Conservation (phyloP, 2,888 invertebrate species). For the Nomada flava region DNA sequence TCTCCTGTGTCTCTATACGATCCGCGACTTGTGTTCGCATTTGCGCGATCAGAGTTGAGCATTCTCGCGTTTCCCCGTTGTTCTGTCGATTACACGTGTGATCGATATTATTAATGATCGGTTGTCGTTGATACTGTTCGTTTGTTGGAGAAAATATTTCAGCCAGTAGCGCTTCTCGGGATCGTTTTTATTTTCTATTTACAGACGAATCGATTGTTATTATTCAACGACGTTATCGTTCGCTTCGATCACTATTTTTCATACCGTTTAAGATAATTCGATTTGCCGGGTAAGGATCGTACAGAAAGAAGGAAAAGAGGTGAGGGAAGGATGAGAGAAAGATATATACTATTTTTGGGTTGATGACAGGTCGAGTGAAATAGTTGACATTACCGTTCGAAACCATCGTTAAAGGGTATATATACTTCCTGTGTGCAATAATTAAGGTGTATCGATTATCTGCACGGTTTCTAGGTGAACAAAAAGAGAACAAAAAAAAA, state of each 20-base stretch:
- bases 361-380: slow-evolving; percentile 37
- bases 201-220: slow-evolving; percentile 30
- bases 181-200: slow-evolving; percentile 27
- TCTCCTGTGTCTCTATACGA: slow-evolving; percentile 55
- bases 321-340: background rate
- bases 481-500: background rate
- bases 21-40: slow-evolving; percentile 47
- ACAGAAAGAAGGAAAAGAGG: slow-evolving; percentile 2
- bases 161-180: background rate
- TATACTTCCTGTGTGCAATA: slow-evolving; percentile 69
- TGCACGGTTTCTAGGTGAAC: slow-evolving; percentile 66
- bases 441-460: slow-evolving; percentile 60
- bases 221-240: slow-evolving; percentile 10
- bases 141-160: slow-evolving; percentile 9
- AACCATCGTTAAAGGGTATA: slow-evolving; percentile 62
- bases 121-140: slow-evolving; percentile 14
- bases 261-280: slow-evolving; percentile 22
- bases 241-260: slow-evolving; percentile 33
- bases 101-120: slow-evolving; percentile 2
- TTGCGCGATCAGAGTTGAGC: background rate
- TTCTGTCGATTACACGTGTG: slow-evolving; percentile 5
- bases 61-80: slow-evolving; percentile 14
- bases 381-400: slow-evolving; percentile 46
- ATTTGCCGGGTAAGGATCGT: slow-evolving; percentile 25
- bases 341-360: slow-evolving; percentile 41